These are phyloP conservation scores for Carduelis carduelis DNA, from an alignment of 2,797 vertebrate species.

Conservation along the genomic window DNA sequence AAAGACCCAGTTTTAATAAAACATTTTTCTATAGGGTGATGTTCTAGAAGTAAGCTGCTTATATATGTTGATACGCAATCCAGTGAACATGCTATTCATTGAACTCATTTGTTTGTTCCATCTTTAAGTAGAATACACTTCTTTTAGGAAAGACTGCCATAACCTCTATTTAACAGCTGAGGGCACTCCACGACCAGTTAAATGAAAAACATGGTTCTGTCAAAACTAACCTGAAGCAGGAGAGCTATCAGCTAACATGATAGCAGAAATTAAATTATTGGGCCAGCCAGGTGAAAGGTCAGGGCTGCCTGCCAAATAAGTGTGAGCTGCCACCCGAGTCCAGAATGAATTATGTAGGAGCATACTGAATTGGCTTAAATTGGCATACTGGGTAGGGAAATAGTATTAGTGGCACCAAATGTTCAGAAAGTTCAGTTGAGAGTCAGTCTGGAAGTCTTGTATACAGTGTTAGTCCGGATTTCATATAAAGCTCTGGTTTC, in stretches of 20 bases:
- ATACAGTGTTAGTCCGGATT: not conserved
- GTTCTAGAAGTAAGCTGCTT: not conserved
- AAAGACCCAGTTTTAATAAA: not conserved
- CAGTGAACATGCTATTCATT: rapidly evolving
- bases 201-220: not conserved
- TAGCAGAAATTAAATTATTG: not conserved
- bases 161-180: slow-evolving; percentile 48
- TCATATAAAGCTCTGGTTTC: not conserved
- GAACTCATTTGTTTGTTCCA: not conserved
- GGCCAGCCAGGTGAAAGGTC: not conserved
- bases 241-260: not conserved
- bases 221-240: no score
- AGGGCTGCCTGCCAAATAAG: not conserved
- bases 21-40: not conserved
- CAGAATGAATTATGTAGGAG: not conserved
- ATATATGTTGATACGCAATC: rapidly evolving
- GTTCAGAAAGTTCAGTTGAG: not conserved
- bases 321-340: not conserved
- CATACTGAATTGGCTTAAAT: rapidly evolving
- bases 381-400: not conserved
- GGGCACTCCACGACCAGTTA: slow-evolving; percentile 12
- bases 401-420: rapidly evolving
- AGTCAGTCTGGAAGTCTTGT: not conserved
- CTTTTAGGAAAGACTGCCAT: not conserved
- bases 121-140: rapidly evolving